Conservation (phyloP, 2,888 invertebrate species). For the Loripinus fragilis region DNA sequence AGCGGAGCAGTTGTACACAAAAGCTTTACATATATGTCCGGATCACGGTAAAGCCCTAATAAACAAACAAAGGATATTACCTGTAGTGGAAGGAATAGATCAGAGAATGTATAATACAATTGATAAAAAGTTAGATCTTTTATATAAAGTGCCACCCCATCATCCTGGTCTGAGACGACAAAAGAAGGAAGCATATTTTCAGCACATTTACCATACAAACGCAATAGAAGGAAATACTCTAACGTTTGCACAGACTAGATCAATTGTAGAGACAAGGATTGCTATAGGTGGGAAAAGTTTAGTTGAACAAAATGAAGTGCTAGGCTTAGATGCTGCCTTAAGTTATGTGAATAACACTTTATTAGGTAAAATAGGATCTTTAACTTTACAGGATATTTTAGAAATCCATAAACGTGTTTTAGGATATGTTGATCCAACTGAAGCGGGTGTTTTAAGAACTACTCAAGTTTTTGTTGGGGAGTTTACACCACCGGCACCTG, state of each 20-base stretch:
- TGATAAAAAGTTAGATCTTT: conserved; percentile 92
- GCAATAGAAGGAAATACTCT: conserved; percentile 99
- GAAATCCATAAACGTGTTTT: conserved; percentile 96
- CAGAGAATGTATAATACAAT: conserved; percentile 90
- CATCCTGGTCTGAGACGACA: conserved; percentile 92
- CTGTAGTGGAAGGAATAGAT: conserved; percentile 94
- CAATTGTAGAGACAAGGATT: conserved; percentile 94
- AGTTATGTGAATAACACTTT: conserved; percentile 92
- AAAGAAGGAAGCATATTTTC: conserved; percentile 97
- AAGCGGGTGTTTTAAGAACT: conserved; percentile 93
- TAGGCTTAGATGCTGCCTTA: conserved; percentile 95
- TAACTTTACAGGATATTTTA: conserved; percentile 93
- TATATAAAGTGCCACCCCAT: conserved; percentile 92
- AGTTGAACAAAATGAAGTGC: conserved; percentile 98
- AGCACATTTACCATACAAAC: conserved; percentile 97
- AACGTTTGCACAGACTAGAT: conserved; percentile 95
- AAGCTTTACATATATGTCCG: conserved; percentile 93
- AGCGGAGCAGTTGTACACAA: conserved; percentile 94
- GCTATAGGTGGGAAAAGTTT: conserved; percentile 94
- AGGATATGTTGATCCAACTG: conserved; percentile 96
- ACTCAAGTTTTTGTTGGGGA: conserved; percentile 94
- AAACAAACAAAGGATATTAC: conserved; percentile 93
- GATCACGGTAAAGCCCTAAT: conserved; percentile 86
- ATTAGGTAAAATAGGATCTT: conserved; percentile 88
- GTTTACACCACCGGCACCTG: conserved; percentile 96